Conservation (phyloP, 1,140 invertebrate species). For the Subanguina moxae region DNA sequence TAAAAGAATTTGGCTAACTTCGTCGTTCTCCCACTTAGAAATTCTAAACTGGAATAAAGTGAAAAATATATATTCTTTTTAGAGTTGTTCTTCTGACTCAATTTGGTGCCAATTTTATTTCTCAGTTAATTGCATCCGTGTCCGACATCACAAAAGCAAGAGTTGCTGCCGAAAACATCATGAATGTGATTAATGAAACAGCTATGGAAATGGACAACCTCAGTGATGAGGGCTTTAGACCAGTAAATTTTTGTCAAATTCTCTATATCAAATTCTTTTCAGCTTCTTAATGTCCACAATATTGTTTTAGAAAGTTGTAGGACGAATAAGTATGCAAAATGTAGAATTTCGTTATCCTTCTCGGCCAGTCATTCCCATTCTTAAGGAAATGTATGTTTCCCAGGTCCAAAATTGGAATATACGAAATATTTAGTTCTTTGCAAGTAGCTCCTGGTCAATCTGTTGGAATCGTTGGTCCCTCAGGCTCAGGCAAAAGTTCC, state of each 20-base stretch:
- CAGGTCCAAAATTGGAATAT: not conserved
- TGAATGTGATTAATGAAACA: slow-evolving; percentile 46
- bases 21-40: no score
- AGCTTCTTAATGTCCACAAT: not conserved
- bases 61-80: slow-evolving; percentile 3
- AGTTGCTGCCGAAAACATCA: slow-evolving; percentile 51
- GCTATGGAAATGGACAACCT: slow-evolving; percentile 55
- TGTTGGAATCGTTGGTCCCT: slow-evolving; percentile 61
- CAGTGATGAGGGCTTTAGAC: slow-evolving; percentile 53
- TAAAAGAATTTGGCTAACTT: no score
- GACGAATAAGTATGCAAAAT: slow-evolving; percentile 49
- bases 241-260: slow-evolving; percentile 26
- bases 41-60: no score
- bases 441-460: slow-evolving; percentile 55
- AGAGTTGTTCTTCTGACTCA: slow-evolving; percentile 54
- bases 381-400: not conserved
- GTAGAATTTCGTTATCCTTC: slow-evolving; percentile 60
- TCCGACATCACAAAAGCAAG: slow-evolving; percentile 53
- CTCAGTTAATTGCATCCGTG: slow-evolving; percentile 54
- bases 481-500: slow-evolving; percentile 60
- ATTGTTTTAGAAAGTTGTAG: slow-evolving; percentile 46
- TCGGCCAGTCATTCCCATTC: slow-evolving; percentile 38
- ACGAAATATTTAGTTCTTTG: slow-evolving; percentile 18
- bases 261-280: not conserved
- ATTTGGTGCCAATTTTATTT: slow-evolving; percentile 57